These are phyloP conservation scores for Seladonia tumulorum DNA, from an alignment of 2,888 invertebrate species.

Conservation along the genomic window DNA sequence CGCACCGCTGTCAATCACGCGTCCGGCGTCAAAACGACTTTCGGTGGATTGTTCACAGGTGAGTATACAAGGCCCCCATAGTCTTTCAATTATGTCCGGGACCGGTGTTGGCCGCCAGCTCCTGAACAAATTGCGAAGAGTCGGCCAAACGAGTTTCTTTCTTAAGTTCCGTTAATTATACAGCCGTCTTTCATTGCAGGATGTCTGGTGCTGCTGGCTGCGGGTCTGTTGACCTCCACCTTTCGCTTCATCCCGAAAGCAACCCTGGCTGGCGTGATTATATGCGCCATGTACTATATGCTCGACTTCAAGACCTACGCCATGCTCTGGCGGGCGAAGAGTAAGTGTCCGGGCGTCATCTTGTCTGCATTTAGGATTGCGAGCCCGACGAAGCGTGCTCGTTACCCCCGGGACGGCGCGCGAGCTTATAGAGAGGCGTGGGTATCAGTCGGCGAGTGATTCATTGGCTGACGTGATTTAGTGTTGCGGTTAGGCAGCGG, in stretches of 20 bases:
- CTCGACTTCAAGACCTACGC: constrained; percentile 84
- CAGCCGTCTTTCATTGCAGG: constrained; percentile 77
- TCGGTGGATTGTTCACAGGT: constrained; percentile 90
- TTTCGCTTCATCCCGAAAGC: constrained; percentile 86
- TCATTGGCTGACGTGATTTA: not conserved
- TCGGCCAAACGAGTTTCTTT: not conserved
- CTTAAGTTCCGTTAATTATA: not conserved
- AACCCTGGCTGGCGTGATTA: constrained; percentile 87
- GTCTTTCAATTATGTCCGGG: not conserved
- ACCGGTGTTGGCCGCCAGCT: not conserved
- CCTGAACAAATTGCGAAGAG: not conserved
- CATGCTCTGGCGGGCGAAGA: constrained; percentile 85
- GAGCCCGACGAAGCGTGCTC: not conserved
- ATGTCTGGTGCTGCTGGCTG: constrained; percentile 85
- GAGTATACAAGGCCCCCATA: not conserved
- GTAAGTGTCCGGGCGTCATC: constrained; percentile 76
- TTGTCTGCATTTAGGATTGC: not conserved
- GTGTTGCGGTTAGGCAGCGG: not conserved
- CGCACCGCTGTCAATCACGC: constrained; percentile 95
- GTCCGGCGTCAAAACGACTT: constrained; percentile 92
- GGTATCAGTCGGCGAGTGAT: not conserved
- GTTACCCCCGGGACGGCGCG: not conserved
- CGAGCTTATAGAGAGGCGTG: not conserved
- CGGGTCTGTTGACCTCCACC: constrained; percentile 85
- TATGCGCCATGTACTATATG: constrained; percentile 87